Evolutionary conservation across 2,113 vertebrate species (phyloP).

Genomic region (Cyprinodon brontotheroides): DNA sequence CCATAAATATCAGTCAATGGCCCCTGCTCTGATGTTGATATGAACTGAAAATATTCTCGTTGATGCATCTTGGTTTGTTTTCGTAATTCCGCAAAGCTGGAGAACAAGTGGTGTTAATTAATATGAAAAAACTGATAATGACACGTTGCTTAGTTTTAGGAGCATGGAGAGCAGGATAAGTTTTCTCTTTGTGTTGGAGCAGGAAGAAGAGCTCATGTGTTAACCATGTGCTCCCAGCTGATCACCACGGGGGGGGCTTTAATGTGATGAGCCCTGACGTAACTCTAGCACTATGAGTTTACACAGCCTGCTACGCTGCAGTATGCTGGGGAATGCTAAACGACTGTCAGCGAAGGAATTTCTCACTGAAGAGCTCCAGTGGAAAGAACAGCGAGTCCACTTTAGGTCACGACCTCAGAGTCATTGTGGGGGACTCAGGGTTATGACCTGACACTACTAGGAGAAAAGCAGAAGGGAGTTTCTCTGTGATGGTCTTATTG

Average conservation of each 20-base stretch:
- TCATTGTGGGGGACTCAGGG: conserved; percentile 1
- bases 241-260: conserved; percentile 31
- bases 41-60: neutral
- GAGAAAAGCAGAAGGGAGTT: conserved; percentile 1
- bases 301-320: conserved; percentile 4
- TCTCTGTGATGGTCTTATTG: neutral
- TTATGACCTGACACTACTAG: neutral
- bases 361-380: neutral
- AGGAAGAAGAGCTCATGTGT: conserved; percentile 40
- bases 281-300: conserved; percentile 25
- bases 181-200: conserved; percentile 5
- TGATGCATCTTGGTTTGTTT: neutral
- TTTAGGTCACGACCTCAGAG: conserved; percentile 16
- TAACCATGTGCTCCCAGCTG: conserved; percentile 60
- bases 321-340: conserved; percentile 6
- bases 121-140: no score
- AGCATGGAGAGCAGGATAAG: neutral
- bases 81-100: neutral
- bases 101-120: no score
- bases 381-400: neutral
- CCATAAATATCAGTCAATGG: neutral
- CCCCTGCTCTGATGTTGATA: no score
- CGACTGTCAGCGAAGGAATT: conserved; percentile 5
- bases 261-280: conserved; percentile 30
- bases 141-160: no score